Base-by-base conservation (phyloP, 2,888 invertebrate species). In the Ochropacha duplaris region DNA sequence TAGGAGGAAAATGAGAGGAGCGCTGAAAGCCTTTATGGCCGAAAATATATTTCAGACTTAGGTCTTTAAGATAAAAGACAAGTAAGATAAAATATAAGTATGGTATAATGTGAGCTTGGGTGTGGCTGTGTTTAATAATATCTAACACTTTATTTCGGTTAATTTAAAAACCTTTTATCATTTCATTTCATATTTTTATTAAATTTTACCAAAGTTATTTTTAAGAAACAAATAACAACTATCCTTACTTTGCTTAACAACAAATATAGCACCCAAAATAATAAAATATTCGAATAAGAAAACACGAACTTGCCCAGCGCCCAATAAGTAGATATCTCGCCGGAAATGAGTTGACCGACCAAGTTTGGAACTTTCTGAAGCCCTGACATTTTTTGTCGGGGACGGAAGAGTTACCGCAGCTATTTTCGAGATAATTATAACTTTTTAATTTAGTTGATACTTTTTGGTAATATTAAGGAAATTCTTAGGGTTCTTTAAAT, bases 11-110 rank as follows among this genome's bases (percentile, higher is more conserved):
- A 69, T 66, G 59, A 61, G 50, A 50, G 1, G 55, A 62, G 64
- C 62, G 58, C 51, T 34, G 54, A 55, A 60, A 64, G 22, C 62
- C 60, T 64, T 69, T 65, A 65, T 59, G 59, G 55, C 59, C 63
- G 63, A 61, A 68, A 61, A 65, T 57, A 68, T 62, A 63, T 63
- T 66, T 44, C 44, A 44, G 44, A 44, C 44, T 9, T 44, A 19
- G 16, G 8, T 6, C 19, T 44, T 44, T 44, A 16, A 36, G n/a
- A 36, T 36, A 36, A 36, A 44, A 44, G 16, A 44, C 16, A 44
- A 31, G 12, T 12, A 31, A 9, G 6, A 44, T 44, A 3, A 44
- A 44, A 19, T 44, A 36, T n/a, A 36, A 36, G 36, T 4, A 36
- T 4, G 19, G 9, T 44, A 44, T 44, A 4, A 1, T 44, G 36